Evolutionary conservation across 2,113 vertebrate species (phyloP), one percentile per base, ranked within the genome.

Genomic region (Tiliqua scincoides): DNA sequence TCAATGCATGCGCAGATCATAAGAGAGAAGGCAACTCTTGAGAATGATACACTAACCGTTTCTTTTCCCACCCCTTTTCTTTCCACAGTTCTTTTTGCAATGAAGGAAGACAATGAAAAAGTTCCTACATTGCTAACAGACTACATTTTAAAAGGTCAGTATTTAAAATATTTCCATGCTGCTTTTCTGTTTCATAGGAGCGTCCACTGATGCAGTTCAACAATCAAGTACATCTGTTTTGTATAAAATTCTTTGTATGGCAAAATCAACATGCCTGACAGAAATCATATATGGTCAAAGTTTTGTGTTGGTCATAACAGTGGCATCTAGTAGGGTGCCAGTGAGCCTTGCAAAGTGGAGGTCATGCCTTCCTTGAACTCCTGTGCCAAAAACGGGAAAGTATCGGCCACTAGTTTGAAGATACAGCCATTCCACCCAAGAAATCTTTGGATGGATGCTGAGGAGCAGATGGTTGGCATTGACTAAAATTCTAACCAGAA

Each of bases 61-160:
- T 85, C 54, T 15, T 6, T 17, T 18, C 14, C 23, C 37, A 2
- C 18, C 23, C 40, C 20, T 52, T 17, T 80, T 86, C 9, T 81
- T 67, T 82, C 75, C 3, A 1, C 70, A 99, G 99, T 99, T 96
- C 98, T 99, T 91, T 99, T 96, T 92, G 99, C 99, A 93, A 99
- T 99, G 96, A 99, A 98, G 96, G 99, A 99, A 88, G 98, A 99
- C 91, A 99, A 99, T 7, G 99, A 99, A 93, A 99, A 99, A 97
- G 99, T 99, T 87, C 99, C 99, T 85, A 98, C 98, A 3, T 97
- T 99, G 97, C 96, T 99, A 94, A 99, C 99, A 27, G 98, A 99
- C 93, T 99, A 99, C 96, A 99, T 99, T 97, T 96, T 99, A 92
- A 99, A 99, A 99, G 99, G 99, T 99, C 8, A 8, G 43, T 48